phyloP scores from a whole-genome alignment of 2,797 vertebrate species.

The Phoebastria nigripes region DNA sequence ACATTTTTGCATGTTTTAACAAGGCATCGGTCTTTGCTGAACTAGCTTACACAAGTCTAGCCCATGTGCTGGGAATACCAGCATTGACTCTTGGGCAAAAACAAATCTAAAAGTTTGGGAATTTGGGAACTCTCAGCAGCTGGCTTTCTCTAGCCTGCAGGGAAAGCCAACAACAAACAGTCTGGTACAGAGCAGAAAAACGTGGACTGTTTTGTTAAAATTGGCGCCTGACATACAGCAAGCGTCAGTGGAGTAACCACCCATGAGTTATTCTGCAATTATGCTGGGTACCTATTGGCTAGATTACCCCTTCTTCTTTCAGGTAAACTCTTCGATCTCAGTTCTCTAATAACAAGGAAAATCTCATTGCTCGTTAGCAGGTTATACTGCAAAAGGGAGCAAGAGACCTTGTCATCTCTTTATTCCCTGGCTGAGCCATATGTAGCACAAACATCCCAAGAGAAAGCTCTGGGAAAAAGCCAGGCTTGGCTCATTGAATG shows the following conservation, averaged over 20 bases:
- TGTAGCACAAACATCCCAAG: neutral
- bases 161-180: neutral
- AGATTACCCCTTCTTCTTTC: neutral
- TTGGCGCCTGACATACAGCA: neutral
- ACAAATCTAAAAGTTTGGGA: neutral
- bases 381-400: neutral
- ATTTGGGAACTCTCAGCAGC: neutral
- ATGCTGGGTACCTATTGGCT: fast-evolving
- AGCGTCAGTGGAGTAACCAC: neutral
- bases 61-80: neutral
- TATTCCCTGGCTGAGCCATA: neutral
- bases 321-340: neutral
- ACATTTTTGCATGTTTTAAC: neutral
- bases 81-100: neutral
- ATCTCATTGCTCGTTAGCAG: neutral
- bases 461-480: neutral
- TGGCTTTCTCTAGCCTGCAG: neutral
- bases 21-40: neutral
- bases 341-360: neutral
- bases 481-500: neutral
- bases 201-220: neutral
- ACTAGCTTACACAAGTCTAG: neutral
- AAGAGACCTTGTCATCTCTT: neutral
- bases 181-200: neutral
- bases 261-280: neutral